Evolutionary conservation across 2,888 invertebrate species (phyloP).

Genomic region (Tiphia femorata): DNA sequence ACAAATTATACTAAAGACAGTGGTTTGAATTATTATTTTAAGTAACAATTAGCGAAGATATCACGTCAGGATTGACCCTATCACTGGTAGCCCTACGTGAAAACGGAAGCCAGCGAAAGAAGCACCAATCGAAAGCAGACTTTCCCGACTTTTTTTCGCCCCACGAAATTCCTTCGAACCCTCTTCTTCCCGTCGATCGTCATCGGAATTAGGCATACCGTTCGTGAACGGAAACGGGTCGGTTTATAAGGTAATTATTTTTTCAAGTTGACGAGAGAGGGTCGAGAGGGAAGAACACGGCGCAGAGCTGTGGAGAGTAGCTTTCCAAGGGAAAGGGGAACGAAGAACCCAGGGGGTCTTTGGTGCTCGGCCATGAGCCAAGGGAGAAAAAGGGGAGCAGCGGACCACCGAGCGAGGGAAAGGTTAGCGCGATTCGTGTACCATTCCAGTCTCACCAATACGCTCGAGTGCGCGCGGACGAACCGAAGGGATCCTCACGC

Average conservation of each 20-base stretch:
- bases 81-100: too few relatives aligned
- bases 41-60: too few relatives aligned
- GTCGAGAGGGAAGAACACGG: conserved; percentile 17
- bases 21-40: too few relatives aligned
- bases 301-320: conserved; percentile 21
- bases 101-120: too few relatives aligned
- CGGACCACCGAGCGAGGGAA: neutral
- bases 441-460: neutral
- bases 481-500: too few relatives aligned
- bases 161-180: neutral
- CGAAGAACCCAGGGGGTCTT: conserved; percentile 31
- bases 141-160: too few relatives aligned
- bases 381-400: conserved; percentile 11
- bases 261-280: conserved; percentile 39
- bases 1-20: too few relatives aligned
- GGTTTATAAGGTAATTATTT: conserved; percentile 47
- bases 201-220: conserved; percentile 5
- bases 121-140: too few relatives aligned
- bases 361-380: conserved; percentile 10
- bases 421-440: neutral
- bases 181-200: neutral
- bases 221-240: conserved; percentile 30
- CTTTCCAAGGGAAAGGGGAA: conserved; percentile 17
- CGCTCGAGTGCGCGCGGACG: neutral
- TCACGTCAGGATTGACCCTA: too few relatives aligned